Evolutionary conservation across 2,888 invertebrate genomes (phyloP).

Genomic region (Scaeva pyrastri): DNA sequence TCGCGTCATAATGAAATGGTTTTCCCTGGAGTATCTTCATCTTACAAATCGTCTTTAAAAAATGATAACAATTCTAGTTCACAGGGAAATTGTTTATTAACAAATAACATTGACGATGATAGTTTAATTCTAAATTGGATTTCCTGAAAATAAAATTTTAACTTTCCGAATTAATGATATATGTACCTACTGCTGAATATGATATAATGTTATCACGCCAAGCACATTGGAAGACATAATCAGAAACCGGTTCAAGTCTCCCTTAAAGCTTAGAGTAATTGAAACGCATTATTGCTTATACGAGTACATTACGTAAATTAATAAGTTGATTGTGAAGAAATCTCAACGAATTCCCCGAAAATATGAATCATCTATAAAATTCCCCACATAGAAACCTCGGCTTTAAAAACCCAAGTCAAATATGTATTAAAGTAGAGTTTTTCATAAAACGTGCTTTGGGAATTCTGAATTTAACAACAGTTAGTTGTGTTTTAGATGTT

Average conservation of each 20-base stretch:
- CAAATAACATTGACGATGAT: no score
- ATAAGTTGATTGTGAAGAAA: not conserved
- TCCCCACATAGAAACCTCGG: not conserved
- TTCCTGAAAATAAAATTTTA: no score
- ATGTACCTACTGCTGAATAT: not conserved
- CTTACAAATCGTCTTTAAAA: no score
- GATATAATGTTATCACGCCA: not conserved
- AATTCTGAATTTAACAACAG: not conserved
- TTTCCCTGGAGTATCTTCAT: no score
- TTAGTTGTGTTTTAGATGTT: not conserved
- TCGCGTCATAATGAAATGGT: no score
- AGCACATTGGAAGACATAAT: not conserved
- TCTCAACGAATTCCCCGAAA: not conserved
- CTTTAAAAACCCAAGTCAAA: not conserved
- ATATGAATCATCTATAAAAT: constrained; percentile 7
- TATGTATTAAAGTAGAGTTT: constrained; percentile 6
- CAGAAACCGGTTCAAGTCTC: constrained; percentile 8
- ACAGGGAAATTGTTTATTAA: no score
- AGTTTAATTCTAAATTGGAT: no score
- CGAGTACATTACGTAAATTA: not conserved
- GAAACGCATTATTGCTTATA: not conserved
- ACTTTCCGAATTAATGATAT: no score
- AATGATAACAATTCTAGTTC: no score
- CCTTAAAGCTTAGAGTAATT: not conserved
- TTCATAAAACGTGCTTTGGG: not conserved